Evolutionary conservation across 2,888 invertebrate genomes (phyloP).

Genomic region (Calliphora vomitoria): DNA sequence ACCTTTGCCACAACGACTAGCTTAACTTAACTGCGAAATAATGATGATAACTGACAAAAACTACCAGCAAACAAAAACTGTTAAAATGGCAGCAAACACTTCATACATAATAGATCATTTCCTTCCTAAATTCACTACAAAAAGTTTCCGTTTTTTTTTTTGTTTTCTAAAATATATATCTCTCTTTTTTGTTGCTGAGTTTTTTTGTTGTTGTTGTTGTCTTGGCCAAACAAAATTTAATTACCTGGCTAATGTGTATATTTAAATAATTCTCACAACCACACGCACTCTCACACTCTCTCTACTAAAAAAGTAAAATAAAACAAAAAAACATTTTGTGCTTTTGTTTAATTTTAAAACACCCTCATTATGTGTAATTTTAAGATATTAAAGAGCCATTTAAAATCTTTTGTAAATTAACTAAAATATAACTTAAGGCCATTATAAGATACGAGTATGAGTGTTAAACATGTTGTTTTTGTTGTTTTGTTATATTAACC

Average conservation of each 20-base stretch:
- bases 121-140: constrained; percentile 22
- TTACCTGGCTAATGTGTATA: constrained; percentile 64
- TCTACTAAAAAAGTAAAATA: background rate
- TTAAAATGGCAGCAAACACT: constrained; percentile 23
- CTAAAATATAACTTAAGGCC: constrained; percentile 70
- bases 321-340: constrained; percentile 35
- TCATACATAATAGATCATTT: constrained; percentile 50
- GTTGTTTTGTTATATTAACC: constrained; percentile 10
- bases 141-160: constrained; percentile 17
- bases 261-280: constrained; percentile 51
- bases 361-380: constrained; percentile 73
- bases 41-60: constrained; percentile 26
- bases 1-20: background rate
- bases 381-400: constrained; percentile 71
- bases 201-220: constrained; percentile 12
- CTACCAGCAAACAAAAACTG: background rate
- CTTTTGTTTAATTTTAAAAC: constrained; percentile 62
- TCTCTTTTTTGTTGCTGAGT: background rate
- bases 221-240: constrained; percentile 60
- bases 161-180: background rate
- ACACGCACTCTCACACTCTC: constrained; percentile 31
- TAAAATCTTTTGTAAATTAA: constrained; percentile 71
- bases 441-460: constrained; percentile 29
- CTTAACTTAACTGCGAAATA: background rate
- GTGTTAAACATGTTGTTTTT: constrained; percentile 32